Conservation (phyloP, 2,888 invertebrate genomes). For the Tenthredo mesomela region DNA sequence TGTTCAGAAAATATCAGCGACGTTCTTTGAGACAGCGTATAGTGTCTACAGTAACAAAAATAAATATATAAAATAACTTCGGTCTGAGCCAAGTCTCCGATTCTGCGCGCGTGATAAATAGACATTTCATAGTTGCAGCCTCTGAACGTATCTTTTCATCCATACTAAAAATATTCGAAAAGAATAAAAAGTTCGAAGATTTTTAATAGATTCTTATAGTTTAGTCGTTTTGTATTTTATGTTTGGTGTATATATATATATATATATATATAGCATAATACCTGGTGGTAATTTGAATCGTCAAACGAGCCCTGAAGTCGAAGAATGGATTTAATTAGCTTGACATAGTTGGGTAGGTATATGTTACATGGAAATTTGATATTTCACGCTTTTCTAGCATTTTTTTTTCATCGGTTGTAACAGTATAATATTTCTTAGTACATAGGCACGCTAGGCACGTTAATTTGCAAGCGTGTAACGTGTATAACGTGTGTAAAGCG, state of each 20-base stretch:
- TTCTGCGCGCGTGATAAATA: neutral
- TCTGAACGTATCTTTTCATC: neutral
- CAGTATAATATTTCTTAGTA: constrained; percentile 31
- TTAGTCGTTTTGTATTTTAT: neutral
- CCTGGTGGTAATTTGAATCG: constrained; percentile 19
- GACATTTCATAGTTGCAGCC: neutral
- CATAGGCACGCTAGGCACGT: constrained; percentile 10
- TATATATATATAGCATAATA: neutral
- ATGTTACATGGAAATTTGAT: constrained; percentile 36
- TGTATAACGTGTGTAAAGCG: constrained; percentile 11
- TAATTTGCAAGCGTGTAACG: neutral
- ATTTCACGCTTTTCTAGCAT: neutral
- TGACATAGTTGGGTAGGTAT: constrained; percentile 11
- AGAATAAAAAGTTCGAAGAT: neutral
- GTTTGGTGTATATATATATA: neutral
- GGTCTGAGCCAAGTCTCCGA: neutral
- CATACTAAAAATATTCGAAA: neutral
- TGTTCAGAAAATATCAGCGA: neutral
- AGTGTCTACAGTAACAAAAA: neutral
- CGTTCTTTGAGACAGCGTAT: neutral
- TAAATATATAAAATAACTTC: neutral
- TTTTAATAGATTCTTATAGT: neutral
- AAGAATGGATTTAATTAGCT: constrained; percentile 35
- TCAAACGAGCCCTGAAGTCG: neutral
- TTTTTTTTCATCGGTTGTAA: neutral